A percentile compares a stretch with the other conserved stretches of the same genome.
phyloP scores from a whole-genome alignment of 2,113 vertebrate genomes.

The Rhinoderma darwinii region DNA sequence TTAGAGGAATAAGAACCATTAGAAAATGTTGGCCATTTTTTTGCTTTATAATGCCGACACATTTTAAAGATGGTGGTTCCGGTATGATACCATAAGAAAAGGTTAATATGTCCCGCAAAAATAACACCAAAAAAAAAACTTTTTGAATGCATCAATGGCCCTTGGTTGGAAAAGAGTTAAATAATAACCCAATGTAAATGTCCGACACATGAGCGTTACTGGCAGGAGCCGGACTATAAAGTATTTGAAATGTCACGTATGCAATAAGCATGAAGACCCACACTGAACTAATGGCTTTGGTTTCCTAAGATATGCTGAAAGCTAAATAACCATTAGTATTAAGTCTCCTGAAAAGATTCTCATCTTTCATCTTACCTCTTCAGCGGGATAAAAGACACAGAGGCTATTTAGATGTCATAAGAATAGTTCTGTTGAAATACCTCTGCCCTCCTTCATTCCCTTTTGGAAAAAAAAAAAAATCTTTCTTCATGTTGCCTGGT shows the following conservation, averaged over 20 bases:
- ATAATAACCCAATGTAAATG: background rate
- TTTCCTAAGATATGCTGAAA: slow-evolving; percentile 72
- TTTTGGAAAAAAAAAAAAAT: slow-evolving; percentile 55
- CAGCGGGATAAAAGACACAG: slow-evolving; percentile 71
- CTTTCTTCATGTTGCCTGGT: slow-evolving; percentile 65
- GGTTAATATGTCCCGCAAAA: background rate
- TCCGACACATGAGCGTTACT: background rate
- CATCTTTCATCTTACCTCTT: slow-evolving; percentile 74
- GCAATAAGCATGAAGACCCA: slow-evolving; percentile 68
- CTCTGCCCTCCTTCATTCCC: slow-evolving; percentile 48
- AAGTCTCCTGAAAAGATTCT: slow-evolving; percentile 72
- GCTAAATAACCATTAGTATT: slow-evolving; percentile 75
- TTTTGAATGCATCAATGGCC: background rate
- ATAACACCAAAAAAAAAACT: background rate
- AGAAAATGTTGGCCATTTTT: background rate
- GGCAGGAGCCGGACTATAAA: slow-evolving; percentile 22
- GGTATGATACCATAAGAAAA: background rate
- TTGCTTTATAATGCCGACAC: background rate
- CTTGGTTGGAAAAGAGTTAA: background rate
- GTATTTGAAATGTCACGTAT: slow-evolving; percentile 60
- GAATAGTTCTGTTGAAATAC: slow-evolving; percentile 73
- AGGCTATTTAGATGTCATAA: slow-evolving; percentile 73
- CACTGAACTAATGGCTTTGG: slow-evolving; percentile 67
- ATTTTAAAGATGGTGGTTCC: background rate
- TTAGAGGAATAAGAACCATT: background rate